Conservation (phyloP, 2,113 vertebrate species). For the Gambusia holbrooki region DNA sequence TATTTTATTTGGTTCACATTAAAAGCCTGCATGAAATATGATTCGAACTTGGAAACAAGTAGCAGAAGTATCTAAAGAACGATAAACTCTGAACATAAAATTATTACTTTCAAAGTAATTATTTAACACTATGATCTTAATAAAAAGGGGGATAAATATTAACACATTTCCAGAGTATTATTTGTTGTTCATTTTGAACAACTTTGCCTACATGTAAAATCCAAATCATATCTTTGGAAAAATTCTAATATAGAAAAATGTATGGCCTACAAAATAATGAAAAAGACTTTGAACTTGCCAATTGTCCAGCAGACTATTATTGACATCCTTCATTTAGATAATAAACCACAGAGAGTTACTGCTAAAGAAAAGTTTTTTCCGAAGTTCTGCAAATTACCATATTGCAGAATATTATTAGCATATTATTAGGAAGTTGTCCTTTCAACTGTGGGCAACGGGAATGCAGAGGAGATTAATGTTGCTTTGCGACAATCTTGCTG, state of each 20-base stretch:
- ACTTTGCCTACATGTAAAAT: too few relatives aligned
- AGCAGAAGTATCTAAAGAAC: not conserved
- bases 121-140: not conserved
- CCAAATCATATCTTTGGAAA: not conserved
- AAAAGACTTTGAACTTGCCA: too few relatives aligned
- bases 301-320: not conserved
- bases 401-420: not conserved
- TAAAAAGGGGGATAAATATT: not conserved
- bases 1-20: not conserved
- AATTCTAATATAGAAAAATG: not conserved
- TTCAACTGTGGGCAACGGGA: not conserved
- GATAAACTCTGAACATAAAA: not conserved
- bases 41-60: not conserved
- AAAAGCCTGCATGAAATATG: not conserved
- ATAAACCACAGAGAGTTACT: not conserved
- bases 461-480: not conserved
- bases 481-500: not conserved
- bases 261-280: not conserved
- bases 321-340: not conserved
- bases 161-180: not conserved
- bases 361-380: not conserved
- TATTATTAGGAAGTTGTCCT: not conserved
- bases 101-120: not conserved
- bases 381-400: not conserved
- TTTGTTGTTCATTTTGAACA: too few relatives aligned